Evolutionary conservation across 2,888 invertebrate species (phyloP).

Genomic region (Geophilus truncorum): DNA sequence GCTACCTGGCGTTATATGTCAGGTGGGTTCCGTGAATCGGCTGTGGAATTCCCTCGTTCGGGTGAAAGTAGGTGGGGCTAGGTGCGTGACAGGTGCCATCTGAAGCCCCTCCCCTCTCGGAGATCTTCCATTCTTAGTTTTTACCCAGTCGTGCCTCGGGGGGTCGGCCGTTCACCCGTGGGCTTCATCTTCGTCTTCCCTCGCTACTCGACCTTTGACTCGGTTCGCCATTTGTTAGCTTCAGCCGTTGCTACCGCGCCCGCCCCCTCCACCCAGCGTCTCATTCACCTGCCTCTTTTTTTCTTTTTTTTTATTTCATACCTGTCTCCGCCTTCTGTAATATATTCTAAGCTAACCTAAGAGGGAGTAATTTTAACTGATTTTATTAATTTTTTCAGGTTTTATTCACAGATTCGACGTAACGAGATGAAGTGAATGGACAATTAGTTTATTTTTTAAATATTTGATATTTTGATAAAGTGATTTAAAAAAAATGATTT

Average conservation of each 20-base stretch:
- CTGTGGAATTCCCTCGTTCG: not conserved
- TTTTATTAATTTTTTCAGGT: not conserved
- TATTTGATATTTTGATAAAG: no score
- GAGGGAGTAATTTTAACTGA: not conserved
- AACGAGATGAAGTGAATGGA: no score
- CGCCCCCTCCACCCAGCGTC: not conserved
- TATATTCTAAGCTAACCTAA: not conserved
- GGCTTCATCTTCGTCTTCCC: constrained; percentile 6
- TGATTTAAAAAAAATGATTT: no score
- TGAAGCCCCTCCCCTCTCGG: not conserved
- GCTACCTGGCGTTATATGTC: constrained; percentile 20
- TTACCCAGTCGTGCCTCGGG: not conserved
- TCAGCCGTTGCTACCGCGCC: not conserved
- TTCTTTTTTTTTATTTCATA: not conserved
- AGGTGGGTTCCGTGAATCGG: constrained; percentile 11
- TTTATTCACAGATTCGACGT: no score
- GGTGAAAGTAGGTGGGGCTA: constrained; percentile 8
- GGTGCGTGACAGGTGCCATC: not conserved
- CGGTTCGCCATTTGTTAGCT: not conserved
- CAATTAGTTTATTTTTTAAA: not conserved
- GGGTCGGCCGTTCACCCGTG: not conserved
- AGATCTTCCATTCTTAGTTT: not conserved
- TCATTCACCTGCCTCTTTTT: not conserved
- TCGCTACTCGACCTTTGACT: not conserved
- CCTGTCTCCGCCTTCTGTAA: not conserved